A percentile compares a stretch with the other conserved stretches of the same genome.
phyloP scores from a whole-genome alignment of 2,113 vertebrate genomes.

The Paraplagusia blochii region DNA sequence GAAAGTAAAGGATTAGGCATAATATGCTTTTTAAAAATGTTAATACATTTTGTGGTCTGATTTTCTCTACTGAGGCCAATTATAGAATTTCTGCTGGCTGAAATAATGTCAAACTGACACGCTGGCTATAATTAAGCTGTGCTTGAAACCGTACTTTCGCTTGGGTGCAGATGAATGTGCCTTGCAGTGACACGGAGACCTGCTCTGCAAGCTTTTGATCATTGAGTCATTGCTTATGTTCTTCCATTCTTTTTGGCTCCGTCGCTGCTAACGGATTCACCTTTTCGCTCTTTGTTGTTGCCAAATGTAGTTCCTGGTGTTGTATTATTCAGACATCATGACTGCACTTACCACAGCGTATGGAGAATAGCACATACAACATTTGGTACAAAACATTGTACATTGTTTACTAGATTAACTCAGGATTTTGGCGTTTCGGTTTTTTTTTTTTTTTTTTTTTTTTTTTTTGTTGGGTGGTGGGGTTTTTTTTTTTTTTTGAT shows the following conservation, averaged over 20 bases:
- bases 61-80: conserved; percentile 99
- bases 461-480: too few species aligned
- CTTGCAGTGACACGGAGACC: conserved; percentile 98
- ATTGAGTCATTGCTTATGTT: conserved; percentile 99
- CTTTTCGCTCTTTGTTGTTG: conserved; percentile 92
- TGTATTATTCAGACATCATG: conserved; percentile 95
- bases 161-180: conserved; percentile 98
- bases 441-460: too few species aligned
- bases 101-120: conserved; percentile 99
- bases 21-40: conserved; percentile 99
- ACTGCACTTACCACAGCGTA: conserved; percentile 67
- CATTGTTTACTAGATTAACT: too few species aligned
- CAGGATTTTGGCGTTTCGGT: conserved; percentile 5
- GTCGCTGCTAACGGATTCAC: conserved; percentile 90
- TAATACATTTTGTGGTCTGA: conserved; percentile 99
- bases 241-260: conserved; percentile 79
- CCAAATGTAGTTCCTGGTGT: conserved; percentile 89
- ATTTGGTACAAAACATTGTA: too few species aligned
- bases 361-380: too few species aligned
- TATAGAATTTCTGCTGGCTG: conserved; percentile 99
- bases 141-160: conserved; percentile 99
- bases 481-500: too few species aligned
- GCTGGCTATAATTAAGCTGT: conserved; percentile 99
- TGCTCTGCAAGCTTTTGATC: conserved; percentile 99
- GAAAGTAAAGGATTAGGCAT: conserved; percentile 99